phyloP scores from a whole-genome alignment of 1,140 invertebrate genomes.

The Asbolus verrucosus region DNA sequence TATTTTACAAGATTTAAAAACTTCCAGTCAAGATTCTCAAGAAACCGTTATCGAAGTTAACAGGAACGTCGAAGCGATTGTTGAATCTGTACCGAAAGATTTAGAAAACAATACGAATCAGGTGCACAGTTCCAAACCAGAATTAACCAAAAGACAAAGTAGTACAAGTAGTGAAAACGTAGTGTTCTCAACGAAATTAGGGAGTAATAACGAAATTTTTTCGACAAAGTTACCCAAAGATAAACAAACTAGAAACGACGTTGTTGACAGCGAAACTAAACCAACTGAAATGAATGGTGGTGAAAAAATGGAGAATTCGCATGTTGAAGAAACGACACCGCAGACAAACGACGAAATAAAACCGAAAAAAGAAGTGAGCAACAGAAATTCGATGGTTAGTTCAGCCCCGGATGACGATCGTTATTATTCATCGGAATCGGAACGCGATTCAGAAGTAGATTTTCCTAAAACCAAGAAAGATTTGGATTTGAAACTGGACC shows the following conservation, averaged over 20 bases:
- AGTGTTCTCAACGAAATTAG: constrained; percentile 62
- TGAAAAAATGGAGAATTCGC: background rate
- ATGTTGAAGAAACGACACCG: constrained; percentile 10
- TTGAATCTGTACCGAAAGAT: constrained; percentile 38
- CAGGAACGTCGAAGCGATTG: constrained; percentile 54
- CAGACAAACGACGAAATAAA: background rate
- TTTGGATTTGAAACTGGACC: constrained; percentile 59
- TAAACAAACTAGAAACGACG: constrained; percentile 40
- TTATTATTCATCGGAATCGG: constrained; percentile 85
- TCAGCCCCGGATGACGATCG: constrained; percentile 67
- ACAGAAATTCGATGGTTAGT: constrained; percentile 37
- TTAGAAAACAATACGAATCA: constrained; percentile 31
- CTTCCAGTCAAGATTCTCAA: constrained; percentile 61
- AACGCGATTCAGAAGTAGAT: constrained; percentile 76
- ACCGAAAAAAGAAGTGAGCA: background rate
- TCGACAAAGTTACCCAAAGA: constrained; percentile 62
- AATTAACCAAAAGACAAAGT: constrained; percentile 55
- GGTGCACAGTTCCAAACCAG: constrained; percentile 6
- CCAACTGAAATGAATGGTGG: background rate
- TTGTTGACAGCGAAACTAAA: background rate
- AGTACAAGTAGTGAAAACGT: constrained; percentile 63
- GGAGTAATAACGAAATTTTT: constrained; percentile 61
- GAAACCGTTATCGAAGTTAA: constrained; percentile 62
- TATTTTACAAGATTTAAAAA: constrained; percentile 58
- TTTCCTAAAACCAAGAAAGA: constrained; percentile 66